These are phyloP conservation scores for Bergia puertoricense DNA, from an alignment of 92 coral and sea anemone genomes.

Conservation along the genomic window DNA sequence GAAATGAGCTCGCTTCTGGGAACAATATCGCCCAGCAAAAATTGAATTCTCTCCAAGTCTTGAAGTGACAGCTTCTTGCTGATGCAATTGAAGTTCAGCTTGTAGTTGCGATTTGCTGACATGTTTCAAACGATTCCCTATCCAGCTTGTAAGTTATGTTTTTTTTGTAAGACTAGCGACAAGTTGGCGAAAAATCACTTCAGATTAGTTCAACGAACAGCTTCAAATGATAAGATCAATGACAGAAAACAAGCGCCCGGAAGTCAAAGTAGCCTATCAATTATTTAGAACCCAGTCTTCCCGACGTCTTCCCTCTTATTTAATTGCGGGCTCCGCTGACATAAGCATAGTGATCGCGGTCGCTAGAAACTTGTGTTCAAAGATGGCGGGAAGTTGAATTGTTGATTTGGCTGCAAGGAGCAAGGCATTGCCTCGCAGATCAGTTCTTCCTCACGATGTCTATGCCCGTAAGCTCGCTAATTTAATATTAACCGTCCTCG, in stretches of 20 bases:
- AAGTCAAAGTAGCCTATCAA: too few species aligned
- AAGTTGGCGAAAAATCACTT: too few species aligned
- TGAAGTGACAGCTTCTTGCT: not conserved
- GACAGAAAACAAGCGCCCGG: too few species aligned
- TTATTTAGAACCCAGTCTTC: too few species aligned
- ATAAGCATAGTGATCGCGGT: not conserved
- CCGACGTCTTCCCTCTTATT: not conserved
- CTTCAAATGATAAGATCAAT: too few species aligned
- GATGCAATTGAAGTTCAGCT: not conserved
- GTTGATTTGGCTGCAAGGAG: not conserved
- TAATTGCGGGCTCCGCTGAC: not conserved
- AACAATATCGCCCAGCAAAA: constrained; percentile 16
- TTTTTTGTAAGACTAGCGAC: not conserved
- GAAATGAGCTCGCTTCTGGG: not conserved
- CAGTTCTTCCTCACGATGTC: constrained; percentile 2
- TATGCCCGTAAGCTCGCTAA: constrained; percentile 15
- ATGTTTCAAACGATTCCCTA: not conserved
- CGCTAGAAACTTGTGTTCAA: not conserved
- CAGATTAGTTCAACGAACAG: too few species aligned
- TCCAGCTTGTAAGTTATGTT: not conserved
- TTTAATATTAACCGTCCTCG: not conserved
- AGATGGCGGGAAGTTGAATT: constrained; percentile 46
- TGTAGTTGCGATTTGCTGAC: not conserved
- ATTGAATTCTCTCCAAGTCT: constrained; percentile 23
- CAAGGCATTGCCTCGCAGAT: not conserved